Percentiles rank a stretch among this genome's conserved stretches.
phyloP scores from a whole-genome alignment of 2,113 vertebrate species.

The Cyprinodon brontotheroides region DNA sequence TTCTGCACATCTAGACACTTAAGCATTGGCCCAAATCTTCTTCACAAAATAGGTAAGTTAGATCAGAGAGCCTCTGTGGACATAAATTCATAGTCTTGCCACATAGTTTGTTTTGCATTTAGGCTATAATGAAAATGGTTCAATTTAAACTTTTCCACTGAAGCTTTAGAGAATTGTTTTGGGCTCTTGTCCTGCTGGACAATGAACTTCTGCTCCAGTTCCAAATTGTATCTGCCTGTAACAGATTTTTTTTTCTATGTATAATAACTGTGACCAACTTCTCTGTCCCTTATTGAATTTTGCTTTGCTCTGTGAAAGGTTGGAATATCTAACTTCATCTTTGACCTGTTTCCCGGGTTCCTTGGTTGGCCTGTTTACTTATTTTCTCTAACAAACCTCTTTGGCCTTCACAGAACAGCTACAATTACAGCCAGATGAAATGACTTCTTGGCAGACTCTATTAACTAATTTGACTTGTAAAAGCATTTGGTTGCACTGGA shows the following conservation, averaged over 20 bases:
- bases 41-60: background rate
- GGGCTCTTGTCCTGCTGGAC: background rate
- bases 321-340: background rate
- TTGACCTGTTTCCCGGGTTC: background rate
- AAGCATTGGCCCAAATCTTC: too few species aligned
- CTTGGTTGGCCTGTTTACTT: background rate
- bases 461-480: background rate
- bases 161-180: background rate
- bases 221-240: background rate
- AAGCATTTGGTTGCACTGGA: background rate
- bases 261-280: background rate
- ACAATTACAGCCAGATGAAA: background rate
- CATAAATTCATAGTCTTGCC: too few species aligned
- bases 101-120: too few species aligned
- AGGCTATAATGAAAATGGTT: background rate
- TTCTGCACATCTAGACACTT: background rate
- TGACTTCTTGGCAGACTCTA: background rate
- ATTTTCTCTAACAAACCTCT: background rate
- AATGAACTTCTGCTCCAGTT: background rate
- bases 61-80: too few species aligned
- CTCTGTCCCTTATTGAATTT: background rate
- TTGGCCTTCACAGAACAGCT: background rate
- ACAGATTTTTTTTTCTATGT: background rate
- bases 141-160: background rate
- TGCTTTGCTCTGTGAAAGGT: background rate